Conservation (phyloP, 2,113 vertebrate species). For the Anas platyrhynchos region DNA sequence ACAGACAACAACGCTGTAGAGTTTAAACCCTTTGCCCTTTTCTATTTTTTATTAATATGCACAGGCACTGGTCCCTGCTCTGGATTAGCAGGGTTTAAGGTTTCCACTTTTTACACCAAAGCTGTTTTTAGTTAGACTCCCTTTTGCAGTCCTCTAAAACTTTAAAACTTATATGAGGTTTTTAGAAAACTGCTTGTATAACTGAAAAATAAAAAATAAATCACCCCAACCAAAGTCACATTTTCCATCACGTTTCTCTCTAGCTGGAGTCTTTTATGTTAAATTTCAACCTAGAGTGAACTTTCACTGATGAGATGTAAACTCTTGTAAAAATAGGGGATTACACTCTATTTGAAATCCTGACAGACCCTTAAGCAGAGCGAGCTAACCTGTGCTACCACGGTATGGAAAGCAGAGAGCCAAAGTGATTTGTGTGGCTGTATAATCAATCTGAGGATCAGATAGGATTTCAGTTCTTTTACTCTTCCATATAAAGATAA, state of each 20-base stretch:
- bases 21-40: conserved; percentile 42
- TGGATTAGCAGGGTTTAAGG: conserved; percentile 50
- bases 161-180: conserved; percentile 46
- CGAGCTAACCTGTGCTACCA: conserved; percentile 5
- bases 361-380: conserved; percentile 3
- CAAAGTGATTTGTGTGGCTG: conserved; percentile 28
- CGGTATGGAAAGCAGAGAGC: background rate
- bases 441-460: conserved; percentile 59
- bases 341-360: conserved; percentile 38
- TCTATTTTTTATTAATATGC: conserved; percentile 57
- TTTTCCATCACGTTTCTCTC: conserved; percentile 58
- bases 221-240: background rate
- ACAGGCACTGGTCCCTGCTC: conserved; percentile 9
- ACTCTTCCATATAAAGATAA: conserved; percentile 67
- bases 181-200: conserved; percentile 57
- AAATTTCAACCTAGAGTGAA: conserved; percentile 65
- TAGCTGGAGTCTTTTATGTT: conserved; percentile 26
- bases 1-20: conserved; percentile 12
- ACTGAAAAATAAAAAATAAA: background rate
- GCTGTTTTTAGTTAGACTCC: conserved; percentile 10
- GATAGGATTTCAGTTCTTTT: conserved; percentile 59
- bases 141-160: background rate
- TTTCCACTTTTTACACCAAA: conserved; percentile 41
- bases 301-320: conserved; percentile 27
- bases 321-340: conserved; percentile 50